Percentiles rank a stretch among this genome's conserved stretches.
These are phyloP conservation scores for Metellina segmentata DNA, from an alignment of 2,888 invertebrate species.

Conservation along the genomic window DNA sequence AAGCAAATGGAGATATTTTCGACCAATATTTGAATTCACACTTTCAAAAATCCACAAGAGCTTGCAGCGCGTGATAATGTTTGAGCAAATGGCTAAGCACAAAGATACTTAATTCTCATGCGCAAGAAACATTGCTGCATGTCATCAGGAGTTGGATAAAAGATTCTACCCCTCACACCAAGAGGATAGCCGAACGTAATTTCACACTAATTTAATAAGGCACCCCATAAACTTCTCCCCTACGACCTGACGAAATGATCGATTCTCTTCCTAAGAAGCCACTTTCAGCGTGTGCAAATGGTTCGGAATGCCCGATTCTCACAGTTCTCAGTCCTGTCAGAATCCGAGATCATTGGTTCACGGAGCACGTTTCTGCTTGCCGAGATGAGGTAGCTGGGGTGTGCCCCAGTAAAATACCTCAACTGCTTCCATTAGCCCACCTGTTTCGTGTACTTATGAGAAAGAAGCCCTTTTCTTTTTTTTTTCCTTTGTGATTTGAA, in stretches of 20 bases:
- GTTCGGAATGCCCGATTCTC: neutral
- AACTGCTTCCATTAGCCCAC: conserved; percentile 41
- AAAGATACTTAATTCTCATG: too few species aligned
- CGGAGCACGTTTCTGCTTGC: conserved; percentile 33
- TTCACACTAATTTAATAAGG: neutral
- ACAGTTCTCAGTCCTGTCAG: neutral
- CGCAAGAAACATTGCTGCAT: too few species aligned
- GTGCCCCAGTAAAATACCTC: conserved; percentile 33
- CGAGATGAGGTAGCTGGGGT: conserved; percentile 44
- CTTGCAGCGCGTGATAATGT: too few species aligned
- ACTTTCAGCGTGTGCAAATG: neutral
- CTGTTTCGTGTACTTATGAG: conserved; percentile 27
- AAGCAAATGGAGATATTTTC: too few species aligned
- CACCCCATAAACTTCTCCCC: neutral
- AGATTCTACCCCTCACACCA: too few species aligned
- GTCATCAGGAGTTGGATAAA: too few species aligned
- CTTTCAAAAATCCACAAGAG: too few species aligned
- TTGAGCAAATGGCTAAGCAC: too few species aligned
- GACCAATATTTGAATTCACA: too few species aligned
- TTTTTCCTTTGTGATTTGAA: neutral
- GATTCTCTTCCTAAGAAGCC: neutral
- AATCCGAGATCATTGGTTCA: conserved; percentile 8
- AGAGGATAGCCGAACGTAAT: neutral
- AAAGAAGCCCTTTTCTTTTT: conserved; percentile 18
- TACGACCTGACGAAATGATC: conserved; percentile 4